Percentiles rank a stretch among this genome's conserved stretches.
Evolutionary conservation across 1,140 invertebrate species (phyloP).

Genomic region (Augochlora pura): DNA sequence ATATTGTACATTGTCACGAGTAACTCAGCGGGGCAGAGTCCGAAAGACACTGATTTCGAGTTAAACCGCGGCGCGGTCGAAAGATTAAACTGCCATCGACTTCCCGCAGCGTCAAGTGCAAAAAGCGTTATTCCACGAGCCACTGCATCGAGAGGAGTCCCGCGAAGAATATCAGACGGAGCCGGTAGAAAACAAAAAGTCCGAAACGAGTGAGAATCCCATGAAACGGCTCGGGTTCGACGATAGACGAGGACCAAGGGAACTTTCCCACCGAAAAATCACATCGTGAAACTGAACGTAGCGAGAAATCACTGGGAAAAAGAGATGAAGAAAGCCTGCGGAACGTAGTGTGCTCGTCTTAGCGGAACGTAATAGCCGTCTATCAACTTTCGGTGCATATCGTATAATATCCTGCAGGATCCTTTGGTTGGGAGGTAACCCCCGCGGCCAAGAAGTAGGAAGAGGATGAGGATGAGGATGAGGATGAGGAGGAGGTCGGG

Average conservation of each 20-base stretch:
- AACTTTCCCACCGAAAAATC: conserved; percentile 62
- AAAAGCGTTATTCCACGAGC: conserved; percentile 37
- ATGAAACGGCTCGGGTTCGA: neutral
- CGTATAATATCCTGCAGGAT: conserved; percentile 75
- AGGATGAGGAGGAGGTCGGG: neutral
- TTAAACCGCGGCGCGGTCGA: too few species aligned
- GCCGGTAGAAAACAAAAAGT: neutral
- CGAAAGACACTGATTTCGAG: too few species aligned
- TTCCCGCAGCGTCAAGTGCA: neutral
- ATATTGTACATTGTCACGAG: too few species aligned
- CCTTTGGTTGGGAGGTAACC: conserved; percentile 55
- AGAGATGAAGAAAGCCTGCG: conserved; percentile 40
- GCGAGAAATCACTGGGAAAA: conserved; percentile 16
- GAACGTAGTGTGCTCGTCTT: conserved; percentile 60
- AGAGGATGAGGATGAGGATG: conserved; percentile 16
- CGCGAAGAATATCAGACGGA: neutral
- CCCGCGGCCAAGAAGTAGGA: conserved; percentile 33
- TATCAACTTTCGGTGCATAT: conserved; percentile 74
- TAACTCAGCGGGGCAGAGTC: too few species aligned
- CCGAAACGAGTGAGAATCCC: neutral
- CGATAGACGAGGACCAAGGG: conserved; percentile 41
- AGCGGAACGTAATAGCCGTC: conserved; percentile 73
- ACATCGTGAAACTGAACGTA: conserved; percentile 42
- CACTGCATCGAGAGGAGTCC: neutral
- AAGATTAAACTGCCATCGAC: too few species aligned